Base-by-base conservation (phyloP, 2,797 vertebrate species). In the Sebastes steindachneri region DNA sequence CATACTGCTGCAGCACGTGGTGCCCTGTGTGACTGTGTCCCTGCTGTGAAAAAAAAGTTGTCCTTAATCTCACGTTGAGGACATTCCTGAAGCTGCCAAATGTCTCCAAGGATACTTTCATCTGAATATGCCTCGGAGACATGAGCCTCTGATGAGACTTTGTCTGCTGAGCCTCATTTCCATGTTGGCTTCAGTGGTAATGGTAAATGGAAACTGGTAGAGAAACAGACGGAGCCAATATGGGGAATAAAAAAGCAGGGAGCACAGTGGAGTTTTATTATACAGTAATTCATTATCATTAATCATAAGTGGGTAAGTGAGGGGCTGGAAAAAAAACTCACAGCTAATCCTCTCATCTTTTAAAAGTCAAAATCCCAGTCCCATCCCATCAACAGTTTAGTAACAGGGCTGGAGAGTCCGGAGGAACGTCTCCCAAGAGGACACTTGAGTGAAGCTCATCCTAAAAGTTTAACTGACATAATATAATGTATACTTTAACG, bases 81-180 rank as follows among this genome's bases (percentile, higher is more conserved):
- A 80, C 57, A 60, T 75, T 87, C 77, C 72, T 62, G 75, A 81
- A 84, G 86, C 89, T 72, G 70, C 64, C 67, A 57, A 75, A 63
- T 9, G 72, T 88, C 89, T 87, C 84, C n/a, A 21, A 86, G 86
- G 92, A 90, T 68, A 41, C 55, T 41, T 78, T 79, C 64, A 68
- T 82, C 78, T 80, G 88, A 91, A 86, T 69, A 69, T 79, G 68
- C 84, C 84, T 63, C 8, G 23, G 90, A 88, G 86, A 91, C 84
- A 60, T 3, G 53, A 83, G 41, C 68, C 55, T 88, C 77, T 80
- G 80, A 82, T 77, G 79, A 88, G 80, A 80, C 80, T 84, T 67
- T 66, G 68, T 80, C 63, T 69, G 29, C 77, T 75, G 57, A 83
- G 64, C 69, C 79, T 89, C 73, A 87, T 89, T 87, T 87, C 75